phyloP scores from a whole-genome alignment of 2,888 invertebrate species.

The Drosophila algonquin region DNA sequence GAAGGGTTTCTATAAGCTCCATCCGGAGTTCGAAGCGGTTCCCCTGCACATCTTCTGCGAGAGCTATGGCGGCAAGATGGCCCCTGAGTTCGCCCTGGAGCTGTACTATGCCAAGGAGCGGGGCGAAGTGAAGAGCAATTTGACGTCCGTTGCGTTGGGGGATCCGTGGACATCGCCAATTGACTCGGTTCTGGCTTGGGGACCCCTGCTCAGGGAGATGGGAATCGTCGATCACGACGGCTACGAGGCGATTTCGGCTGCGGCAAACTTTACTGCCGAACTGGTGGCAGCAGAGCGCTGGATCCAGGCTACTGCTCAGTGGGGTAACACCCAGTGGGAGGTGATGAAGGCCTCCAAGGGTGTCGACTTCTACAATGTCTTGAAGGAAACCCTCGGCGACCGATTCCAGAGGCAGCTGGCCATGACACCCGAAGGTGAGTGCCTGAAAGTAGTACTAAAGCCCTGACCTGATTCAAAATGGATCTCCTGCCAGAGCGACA shows the following conservation, averaged over 20 bases:
- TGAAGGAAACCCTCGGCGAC: conserved; percentile 80
- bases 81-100: conserved; percentile 90
- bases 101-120: conserved; percentile 86
- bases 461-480: not conserved
- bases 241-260: conserved; percentile 85
- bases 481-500: conserved; percentile 47
- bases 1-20: conserved; percentile 87
- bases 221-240: conserved; percentile 89
- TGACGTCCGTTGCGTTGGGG: conserved; percentile 92
- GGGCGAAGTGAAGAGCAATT: conserved; percentile 87
- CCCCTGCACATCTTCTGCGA: conserved; percentile 94
- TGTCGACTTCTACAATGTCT: conserved; percentile 93
- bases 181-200: conserved; percentile 93
- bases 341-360: conserved; percentile 86
- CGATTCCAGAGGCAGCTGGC: conserved; percentile 30
- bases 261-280: conserved; percentile 86
- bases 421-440: conserved; percentile 43
- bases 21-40: conserved; percentile 89
- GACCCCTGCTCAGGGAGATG: conserved; percentile 89
- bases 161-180: conserved; percentile 96
- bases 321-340: conserved; percentile 87
- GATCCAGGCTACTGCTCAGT: conserved; percentile 86
- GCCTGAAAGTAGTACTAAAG: not conserved
- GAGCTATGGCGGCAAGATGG: conserved; percentile 98
- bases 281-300: conserved; percentile 86